phyloP scores from a whole-genome alignment of 2,113 vertebrate genomes.

The Tragelaphus strepsiceros region DNA sequence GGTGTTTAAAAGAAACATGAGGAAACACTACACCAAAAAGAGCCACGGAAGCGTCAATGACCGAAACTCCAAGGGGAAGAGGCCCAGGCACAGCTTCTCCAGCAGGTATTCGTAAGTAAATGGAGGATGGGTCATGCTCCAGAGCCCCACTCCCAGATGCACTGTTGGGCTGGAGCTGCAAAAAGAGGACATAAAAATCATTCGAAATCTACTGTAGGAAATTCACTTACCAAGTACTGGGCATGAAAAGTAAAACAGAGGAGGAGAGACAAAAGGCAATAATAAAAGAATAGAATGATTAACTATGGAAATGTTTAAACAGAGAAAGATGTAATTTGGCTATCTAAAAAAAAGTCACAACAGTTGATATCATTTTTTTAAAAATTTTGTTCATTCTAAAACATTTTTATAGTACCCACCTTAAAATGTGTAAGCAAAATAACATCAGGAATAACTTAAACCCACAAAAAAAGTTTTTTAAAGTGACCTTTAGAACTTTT shows the following conservation, averaged over 20 bases:
- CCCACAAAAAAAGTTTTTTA: neutral
- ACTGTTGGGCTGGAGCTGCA: constrained; percentile 97
- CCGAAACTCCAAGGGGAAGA: constrained; percentile 95
- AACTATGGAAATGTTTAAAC: neutral
- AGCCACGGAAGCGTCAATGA: constrained; percentile 97
- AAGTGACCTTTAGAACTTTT: neutral
- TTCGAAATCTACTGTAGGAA: neutral
- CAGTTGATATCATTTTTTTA: neutral
- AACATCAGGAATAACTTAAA: neutral
- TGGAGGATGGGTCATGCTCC: constrained; percentile 97
- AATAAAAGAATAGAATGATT: neutral
- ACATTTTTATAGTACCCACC: neutral
- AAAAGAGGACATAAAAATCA: neutral
- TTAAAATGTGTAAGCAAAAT: constrained; percentile 20
- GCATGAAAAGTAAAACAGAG: neutral
- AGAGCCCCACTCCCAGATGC: constrained; percentile 97
- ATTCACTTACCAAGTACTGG: neutral
- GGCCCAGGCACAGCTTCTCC: constrained; percentile 96
- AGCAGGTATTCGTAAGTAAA: constrained; percentile 94
- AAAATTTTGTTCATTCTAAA: neutral
- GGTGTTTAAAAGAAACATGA: constrained; percentile 98
- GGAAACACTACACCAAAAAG: constrained; percentile 98
- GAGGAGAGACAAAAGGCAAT: neutral
- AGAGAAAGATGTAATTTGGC: neutral
- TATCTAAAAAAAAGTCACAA: constrained; percentile 1